Percentiles rank a stretch among this genome's conserved stretches.
phyloP scores from a whole-genome alignment of 2,797 vertebrate species.

The Lateolabrax maculatus region DNA sequence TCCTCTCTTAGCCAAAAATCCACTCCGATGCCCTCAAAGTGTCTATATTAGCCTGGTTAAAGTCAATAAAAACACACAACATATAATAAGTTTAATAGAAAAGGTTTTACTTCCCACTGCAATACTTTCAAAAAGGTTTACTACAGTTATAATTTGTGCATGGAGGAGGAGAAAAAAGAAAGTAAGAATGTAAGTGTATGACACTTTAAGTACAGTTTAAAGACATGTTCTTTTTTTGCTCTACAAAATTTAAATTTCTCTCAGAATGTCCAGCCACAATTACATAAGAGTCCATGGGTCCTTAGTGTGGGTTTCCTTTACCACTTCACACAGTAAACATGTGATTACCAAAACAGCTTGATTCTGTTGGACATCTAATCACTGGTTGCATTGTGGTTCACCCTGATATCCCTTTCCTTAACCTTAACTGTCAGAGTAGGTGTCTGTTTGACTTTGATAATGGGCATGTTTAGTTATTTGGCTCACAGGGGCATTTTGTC shows the following conservation, averaged over 20 bases:
- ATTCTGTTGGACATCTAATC: slow-evolving; percentile 71
- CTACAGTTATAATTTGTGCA: neutral
- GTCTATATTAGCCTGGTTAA: slow-evolving; percentile 1
- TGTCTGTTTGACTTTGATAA: slow-evolving; percentile 71
- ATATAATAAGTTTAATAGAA: neutral
- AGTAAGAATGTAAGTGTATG: neutral
- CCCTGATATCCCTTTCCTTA: slow-evolving; percentile 71
- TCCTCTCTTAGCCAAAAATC: slow-evolving; percentile 28
- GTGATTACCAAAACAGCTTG: slow-evolving; percentile 74
- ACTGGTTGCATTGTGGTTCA: slow-evolving; percentile 66
- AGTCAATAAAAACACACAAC: slow-evolving; percentile 9
- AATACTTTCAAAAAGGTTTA: neutral
- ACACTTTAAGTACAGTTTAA: slow-evolving; percentile 17
- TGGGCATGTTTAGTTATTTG: slow-evolving; percentile 60
- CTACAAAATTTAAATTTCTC: slow-evolving; percentile 33
- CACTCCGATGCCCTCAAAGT: slow-evolving; percentile 4
- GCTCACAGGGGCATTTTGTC: slow-evolving; percentile 59
- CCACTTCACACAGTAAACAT: slow-evolving; percentile 70
- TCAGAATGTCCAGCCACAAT: slow-evolving; percentile 62
- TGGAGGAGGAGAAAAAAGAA: neutral
- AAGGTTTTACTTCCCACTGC: slow-evolving; percentile 1
- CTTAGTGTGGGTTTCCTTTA: slow-evolving; percentile 71
- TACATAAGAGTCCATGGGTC: slow-evolving; percentile 54
- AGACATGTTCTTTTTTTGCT: neutral
- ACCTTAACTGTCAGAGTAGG: slow-evolving; percentile 64